Evolutionary conservation across 2,888 invertebrate species (phyloP).

Genomic region (Synanthedon tipuliformis): DNA sequence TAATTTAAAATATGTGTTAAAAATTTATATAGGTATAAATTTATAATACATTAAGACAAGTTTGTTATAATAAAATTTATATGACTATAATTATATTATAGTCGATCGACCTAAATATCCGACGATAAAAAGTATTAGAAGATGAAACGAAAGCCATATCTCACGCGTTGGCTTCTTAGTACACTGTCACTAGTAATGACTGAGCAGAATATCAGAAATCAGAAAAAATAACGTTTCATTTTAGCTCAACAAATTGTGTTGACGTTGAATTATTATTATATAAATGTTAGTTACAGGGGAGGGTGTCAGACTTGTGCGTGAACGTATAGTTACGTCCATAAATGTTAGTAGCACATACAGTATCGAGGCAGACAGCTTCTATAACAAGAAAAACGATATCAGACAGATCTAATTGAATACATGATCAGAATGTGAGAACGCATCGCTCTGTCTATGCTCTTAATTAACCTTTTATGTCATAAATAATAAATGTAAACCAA

Average conservation of each 20-base stretch:
- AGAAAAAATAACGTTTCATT: slow-evolving; percentile 6
- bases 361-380: slow-evolving; percentile 1
- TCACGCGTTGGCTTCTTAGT: background rate
- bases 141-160: too few species aligned
- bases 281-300: background rate
- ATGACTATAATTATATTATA: too few species aligned
- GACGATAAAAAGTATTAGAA: too few species aligned
- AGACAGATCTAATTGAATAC: slow-evolving; percentile 29
- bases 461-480: too few species aligned
- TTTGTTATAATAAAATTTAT: too few species aligned
- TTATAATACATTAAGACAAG: too few species aligned
- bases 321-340: background rate
- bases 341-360: slow-evolving; percentile 16
- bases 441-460: background rate
- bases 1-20: too few species aligned
- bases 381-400: slow-evolving; percentile 17
- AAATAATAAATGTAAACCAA: too few species aligned
- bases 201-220: slow-evolving; percentile 9
- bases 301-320: background rate
- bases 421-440: slow-evolving; percentile 21
- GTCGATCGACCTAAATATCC: too few species aligned
- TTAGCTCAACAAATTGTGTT: slow-evolving; percentile 1
- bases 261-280: slow-evolving; percentile 2
- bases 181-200: slow-evolving; percentile 8
- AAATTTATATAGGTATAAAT: too few species aligned